Evolutionary conservation across 2,888 invertebrate species (phyloP).

Genomic region (Acanthopleura granulata): DNA sequence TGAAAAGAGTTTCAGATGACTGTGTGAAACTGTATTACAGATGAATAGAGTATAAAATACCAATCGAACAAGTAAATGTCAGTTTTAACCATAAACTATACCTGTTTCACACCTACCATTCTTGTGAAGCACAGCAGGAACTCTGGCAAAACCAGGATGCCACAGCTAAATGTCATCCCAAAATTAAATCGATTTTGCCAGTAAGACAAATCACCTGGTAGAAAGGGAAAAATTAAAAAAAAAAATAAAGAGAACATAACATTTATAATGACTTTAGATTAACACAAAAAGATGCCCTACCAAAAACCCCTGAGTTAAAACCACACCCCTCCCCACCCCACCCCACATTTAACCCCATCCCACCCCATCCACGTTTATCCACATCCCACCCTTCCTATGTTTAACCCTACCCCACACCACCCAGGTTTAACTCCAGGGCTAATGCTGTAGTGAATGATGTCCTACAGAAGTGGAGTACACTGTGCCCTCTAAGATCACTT

Average conservation of each 20-base stretch:
- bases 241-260: not conserved
- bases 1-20: too few relatives aligned
- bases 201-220: slow-evolving; percentile 68
- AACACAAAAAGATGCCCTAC: too few relatives aligned
- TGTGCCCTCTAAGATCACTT: slow-evolving; percentile 47
- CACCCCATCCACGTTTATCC: too few relatives aligned
- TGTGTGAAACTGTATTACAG: not conserved
- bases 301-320: too few relatives aligned
- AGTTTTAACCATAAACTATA: not conserved
- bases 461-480: too few relatives aligned
- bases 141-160: slow-evolving; percentile 73
- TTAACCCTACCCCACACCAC: too few relatives aligned
- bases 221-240: slow-evolving; percentile 18
- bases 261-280: not conserved
- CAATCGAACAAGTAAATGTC: not conserved
- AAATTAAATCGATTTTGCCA: slow-evolving; percentile 75
- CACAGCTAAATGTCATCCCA: slow-evolving; percentile 76
- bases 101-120: slow-evolving; percentile 57
- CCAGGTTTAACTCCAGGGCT: too few relatives aligned
- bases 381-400: too few relatives aligned
- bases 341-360: too few relatives aligned
- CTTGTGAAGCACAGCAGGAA: slow-evolving; percentile 73
- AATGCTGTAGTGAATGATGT: too few relatives aligned
- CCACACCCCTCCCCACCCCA: too few relatives aligned
- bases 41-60: not conserved